A percentile compares a stretch with the other conserved stretches of the same genome.
Conservation (phyloP, 2,797 vertebrate species). For the Ficedula albicollis region DNA sequence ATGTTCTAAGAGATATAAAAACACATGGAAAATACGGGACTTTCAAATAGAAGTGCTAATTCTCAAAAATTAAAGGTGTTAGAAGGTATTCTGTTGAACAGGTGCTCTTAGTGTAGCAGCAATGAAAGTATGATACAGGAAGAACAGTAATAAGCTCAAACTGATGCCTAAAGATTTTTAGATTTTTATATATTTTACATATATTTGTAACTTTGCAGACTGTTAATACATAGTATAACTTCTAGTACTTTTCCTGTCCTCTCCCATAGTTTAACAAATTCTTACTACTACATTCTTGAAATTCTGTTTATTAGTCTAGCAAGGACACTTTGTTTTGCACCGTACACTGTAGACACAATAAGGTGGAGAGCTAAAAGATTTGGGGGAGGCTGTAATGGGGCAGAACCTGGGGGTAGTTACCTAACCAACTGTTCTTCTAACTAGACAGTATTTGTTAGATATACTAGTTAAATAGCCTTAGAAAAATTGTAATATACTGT, state of each 20-base stretch:
- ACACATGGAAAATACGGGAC: not conserved
- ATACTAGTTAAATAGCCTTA: not conserved
- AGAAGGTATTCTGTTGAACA: not conserved
- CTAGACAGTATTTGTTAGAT: not conserved
- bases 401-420: not conserved
- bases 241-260: not conserved
- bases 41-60: not conserved
- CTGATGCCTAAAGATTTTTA: not conserved
- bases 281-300: not conserved
- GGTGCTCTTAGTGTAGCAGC: not conserved
- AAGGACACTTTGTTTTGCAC: not conserved
- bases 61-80: not conserved
- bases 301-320: not conserved
- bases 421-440: not conserved
- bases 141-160: not conserved
- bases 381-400: rapidly evolving
- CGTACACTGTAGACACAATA: not conserved
- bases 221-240: not conserved
- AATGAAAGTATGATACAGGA: not conserved
- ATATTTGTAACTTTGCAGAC: not conserved
- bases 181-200: not conserved
- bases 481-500: not conserved
- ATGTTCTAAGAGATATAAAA: not conserved
- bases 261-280: not conserved
- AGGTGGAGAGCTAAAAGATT: not conserved